A percentile compares a stretch with the other conserved stretches of the same genome.
Evolutionary conservation across 2,888 invertebrate genomes (phyloP).

Genomic region (Nomada ruficornis): DNA sequence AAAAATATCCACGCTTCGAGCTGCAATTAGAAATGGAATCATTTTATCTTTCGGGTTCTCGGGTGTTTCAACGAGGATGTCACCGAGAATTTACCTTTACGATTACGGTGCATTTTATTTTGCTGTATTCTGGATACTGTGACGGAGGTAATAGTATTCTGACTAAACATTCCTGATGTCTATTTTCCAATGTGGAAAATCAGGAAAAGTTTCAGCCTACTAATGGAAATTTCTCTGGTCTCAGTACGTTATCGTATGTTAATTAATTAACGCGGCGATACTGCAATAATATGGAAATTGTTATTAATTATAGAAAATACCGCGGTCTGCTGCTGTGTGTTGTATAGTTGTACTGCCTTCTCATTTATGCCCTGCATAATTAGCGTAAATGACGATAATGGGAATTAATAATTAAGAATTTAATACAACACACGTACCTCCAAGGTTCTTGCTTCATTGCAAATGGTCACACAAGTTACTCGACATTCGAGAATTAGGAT

Average conservation of each 20-base stretch:
- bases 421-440: slow-evolving; percentile 25
- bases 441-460: not conserved
- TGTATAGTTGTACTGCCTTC: not conserved
- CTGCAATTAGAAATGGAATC: too few relatives aligned
- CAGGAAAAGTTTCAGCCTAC: not conserved
- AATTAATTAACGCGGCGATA: not conserved
- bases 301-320: slow-evolving; percentile 15
- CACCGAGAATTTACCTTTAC: too few relatives aligned
- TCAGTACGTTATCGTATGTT: too few relatives aligned
- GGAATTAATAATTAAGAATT: slow-evolving; percentile 12
- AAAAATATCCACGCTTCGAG: not conserved
- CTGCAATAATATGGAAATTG: slow-evolving; percentile 22
- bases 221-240: not conserved
- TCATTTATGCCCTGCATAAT: slow-evolving; percentile 12
- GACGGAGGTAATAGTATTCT: too few relatives aligned
- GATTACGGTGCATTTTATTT: too few relatives aligned
- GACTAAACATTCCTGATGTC: too few relatives aligned
- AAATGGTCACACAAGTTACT: not conserved
- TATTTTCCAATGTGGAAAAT: not conserved
- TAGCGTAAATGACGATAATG: not conserved
- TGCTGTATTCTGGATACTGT: too few relatives aligned
- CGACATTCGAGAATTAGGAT: too few relatives aligned
- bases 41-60: too few relatives aligned
- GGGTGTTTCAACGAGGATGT: too few relatives aligned
- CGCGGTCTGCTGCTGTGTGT: not conserved